phyloP scores from a whole-genome alignment of 2,888 invertebrate genomes.

The Melieria picta region DNA sequence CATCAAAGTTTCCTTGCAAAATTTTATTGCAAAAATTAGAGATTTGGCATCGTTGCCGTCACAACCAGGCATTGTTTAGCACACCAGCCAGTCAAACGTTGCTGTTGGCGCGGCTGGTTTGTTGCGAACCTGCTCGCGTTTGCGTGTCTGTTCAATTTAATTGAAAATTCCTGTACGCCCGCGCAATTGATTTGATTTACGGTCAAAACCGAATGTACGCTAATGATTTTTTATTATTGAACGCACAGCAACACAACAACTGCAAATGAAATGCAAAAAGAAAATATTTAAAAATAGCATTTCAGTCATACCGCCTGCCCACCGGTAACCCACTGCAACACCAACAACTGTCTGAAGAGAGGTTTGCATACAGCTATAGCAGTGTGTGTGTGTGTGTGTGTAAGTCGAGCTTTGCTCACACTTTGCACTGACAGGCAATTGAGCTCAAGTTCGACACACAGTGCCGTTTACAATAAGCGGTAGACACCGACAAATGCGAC shows the following conservation, averaged over 20 bases:
- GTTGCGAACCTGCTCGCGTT: no score
- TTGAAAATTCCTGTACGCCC: slow-evolving; percentile 21
- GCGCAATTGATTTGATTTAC: slow-evolving; percentile 24
- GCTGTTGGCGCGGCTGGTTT: no score
- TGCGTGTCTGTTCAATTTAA: neutral
- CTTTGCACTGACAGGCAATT: neutral
- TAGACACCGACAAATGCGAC: neutral
- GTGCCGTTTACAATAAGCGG: neutral
- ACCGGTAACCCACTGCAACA: neutral
- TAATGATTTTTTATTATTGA: neutral
- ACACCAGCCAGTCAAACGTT: no score
- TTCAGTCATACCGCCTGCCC: slow-evolving; percentile 6
- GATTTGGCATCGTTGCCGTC: no score
- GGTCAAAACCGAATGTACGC: slow-evolving; percentile 15
- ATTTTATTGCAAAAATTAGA: no score
- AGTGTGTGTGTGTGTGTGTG: slow-evolving; percentile 4
- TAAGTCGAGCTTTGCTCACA: slow-evolving; percentile 6
- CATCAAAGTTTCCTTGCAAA: no score
- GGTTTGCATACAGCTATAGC: neutral
- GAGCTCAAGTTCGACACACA: slow-evolving; percentile 8
- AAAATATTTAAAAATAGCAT: slow-evolving; percentile 7
- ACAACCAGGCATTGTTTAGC: no score
- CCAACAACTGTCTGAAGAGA: slow-evolving; percentile 4
- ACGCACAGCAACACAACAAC: neutral
- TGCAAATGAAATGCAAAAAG: neutral